phyloP scores from a whole-genome alignment of 2,888 invertebrate species.

The Polylopha cassiicola region DNA sequence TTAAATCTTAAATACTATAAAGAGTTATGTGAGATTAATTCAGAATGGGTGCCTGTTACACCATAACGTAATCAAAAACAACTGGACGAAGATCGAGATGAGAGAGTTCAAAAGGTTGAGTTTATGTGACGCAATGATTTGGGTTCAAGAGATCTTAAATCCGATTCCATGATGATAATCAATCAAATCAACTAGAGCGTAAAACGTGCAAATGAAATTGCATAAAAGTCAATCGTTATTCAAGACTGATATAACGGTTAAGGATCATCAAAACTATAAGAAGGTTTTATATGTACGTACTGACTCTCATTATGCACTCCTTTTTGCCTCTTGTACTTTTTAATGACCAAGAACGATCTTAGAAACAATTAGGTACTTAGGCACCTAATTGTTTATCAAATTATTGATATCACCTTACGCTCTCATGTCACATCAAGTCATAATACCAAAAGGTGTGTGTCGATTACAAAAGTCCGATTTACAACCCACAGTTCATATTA shows the following conservation, averaged over 20 bases:
- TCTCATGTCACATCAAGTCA: conserved; percentile 9
- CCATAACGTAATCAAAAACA: conserved; percentile 35
- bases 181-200: conserved; percentile 12
- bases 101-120: conserved; percentile 20
- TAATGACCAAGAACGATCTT: not conserved
- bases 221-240: too few species aligned
- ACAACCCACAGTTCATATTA: conserved; percentile 68
- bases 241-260: too few species aligned
- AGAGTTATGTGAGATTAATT: conserved; percentile 39
- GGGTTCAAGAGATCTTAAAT: conserved; percentile 11
- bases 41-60: conserved; percentile 35
- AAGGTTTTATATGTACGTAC: too few species aligned
- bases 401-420: conserved; percentile 6
- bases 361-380: conserved; percentile 2
- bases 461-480: conserved; percentile 69
- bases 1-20: conserved; percentile 45
- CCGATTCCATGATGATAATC: conserved; percentile 8
- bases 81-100: conserved; percentile 9
- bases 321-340: too few species aligned
- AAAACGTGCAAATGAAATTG: too few species aligned
- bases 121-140: conserved; percentile 9
- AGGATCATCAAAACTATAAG: too few species aligned
- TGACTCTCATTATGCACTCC: too few species aligned
- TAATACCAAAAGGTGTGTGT: conserved; percentile 46
- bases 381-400: conserved; percentile 6